phyloP scores from a whole-genome alignment of 1,140 invertebrate species.

The Scaptomyza montana region DNA sequence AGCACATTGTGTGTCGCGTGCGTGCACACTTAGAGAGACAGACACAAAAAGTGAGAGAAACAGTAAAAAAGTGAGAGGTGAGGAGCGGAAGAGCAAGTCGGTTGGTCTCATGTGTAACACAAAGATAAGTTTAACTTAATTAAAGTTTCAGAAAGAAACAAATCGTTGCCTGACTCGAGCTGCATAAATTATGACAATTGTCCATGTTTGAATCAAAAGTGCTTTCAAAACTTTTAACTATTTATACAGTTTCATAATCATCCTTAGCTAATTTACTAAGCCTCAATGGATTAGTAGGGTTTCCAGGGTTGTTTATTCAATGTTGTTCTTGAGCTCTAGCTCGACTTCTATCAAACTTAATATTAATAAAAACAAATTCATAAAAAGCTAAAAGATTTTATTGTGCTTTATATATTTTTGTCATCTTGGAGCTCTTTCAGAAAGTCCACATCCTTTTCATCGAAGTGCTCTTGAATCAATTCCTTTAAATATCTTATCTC shows the following conservation, averaged over 20 bases:
- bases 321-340: too few species aligned
- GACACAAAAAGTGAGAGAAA: not conserved
- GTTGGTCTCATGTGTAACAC: conserved; percentile 70
- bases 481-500: conserved; percentile 13
- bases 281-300: not conserved
- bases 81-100: not conserved
- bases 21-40: conserved; percentile 12
- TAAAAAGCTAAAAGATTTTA: too few species aligned
- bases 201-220: conserved; percentile 30
- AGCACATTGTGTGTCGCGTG: conserved; percentile 55
- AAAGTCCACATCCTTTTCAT: not conserved
- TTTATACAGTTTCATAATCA: conserved; percentile 41
- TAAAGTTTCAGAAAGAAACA: conserved; percentile 73
- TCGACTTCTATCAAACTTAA: too few species aligned
- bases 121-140: conserved; percentile 80
- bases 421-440: not conserved
- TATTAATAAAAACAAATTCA: too few species aligned
- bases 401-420: too few species aligned
- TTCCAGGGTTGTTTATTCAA: not conserved
- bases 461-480: conserved; percentile 4
- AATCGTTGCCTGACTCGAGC: conserved; percentile 49
- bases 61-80: not conserved
- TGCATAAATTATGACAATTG: conserved; percentile 75
- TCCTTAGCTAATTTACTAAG: conserved; percentile 33
- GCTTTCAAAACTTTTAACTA: conserved; percentile 39